Percentiles rank a stretch among this genome's conserved stretches.
Evolutionary conservation across 2,888 invertebrate species (phyloP).

Genomic region (Mystacides longicornis): DNA sequence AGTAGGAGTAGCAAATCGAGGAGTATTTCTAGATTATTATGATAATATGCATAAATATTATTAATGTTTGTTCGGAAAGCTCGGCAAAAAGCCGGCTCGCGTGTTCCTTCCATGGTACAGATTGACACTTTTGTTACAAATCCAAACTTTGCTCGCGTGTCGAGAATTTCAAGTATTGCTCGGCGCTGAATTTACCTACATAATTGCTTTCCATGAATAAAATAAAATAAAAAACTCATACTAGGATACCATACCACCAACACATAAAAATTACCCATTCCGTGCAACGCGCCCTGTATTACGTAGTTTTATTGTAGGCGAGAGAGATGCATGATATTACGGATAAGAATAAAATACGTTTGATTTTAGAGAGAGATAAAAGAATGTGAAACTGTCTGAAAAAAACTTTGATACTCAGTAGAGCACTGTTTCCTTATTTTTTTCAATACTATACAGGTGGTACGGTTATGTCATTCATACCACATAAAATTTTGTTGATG

Average conservation of each 20-base stretch:
- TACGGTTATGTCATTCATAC: no score
- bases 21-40: no score
- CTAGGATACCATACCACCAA: no score
- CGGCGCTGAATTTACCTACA: conserved; percentile 12
- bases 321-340: background rate
- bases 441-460: no score
- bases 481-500: no score
- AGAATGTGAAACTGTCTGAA: background rate
- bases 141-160: conserved; percentile 20
- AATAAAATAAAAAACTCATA: no score
- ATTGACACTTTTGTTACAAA: conserved; percentile 26
- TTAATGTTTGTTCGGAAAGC: no score
- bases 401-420: no score
- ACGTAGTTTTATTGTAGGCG: background rate
- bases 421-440: no score
- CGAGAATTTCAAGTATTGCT: conserved; percentile 13
- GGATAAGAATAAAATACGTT: background rate
- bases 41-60: no score
- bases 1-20: no score
- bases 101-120: conserved; percentile 24
- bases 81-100: no score
- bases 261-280: background rate
- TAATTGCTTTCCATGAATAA: conserved; percentile 14
- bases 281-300: background rate
- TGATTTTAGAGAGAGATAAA: conserved; percentile 1